phyloP scores from a whole-genome alignment of 2,113 vertebrate species.

The Myiopsitta monachus region DNA sequence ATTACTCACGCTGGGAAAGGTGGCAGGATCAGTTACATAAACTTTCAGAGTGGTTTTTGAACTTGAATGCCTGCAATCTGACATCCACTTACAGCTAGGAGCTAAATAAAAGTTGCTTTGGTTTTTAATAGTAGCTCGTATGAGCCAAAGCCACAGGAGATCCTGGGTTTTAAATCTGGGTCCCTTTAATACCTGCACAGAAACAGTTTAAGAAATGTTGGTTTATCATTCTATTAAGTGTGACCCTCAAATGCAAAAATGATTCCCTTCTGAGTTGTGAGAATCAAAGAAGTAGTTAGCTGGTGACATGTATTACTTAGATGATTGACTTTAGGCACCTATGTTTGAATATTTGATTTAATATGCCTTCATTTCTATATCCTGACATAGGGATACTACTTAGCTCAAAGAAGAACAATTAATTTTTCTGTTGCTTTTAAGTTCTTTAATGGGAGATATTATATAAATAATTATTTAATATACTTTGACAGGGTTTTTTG shows the following conservation, averaged over 20 bases:
- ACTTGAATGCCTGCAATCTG: background rate
- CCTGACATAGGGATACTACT: background rate
- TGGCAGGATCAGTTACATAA: background rate
- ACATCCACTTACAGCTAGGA: background rate
- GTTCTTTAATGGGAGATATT: slow-evolving; percentile 16
- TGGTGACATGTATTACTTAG: background rate
- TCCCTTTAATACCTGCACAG: background rate
- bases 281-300: background rate
- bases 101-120: background rate
- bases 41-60: background rate
- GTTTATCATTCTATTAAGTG: background rate
- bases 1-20: background rate
- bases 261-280: background rate
- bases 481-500: background rate
- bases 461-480: slow-evolving; percentile 39
- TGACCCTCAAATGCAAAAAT: background rate
- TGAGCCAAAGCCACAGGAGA: background rate
- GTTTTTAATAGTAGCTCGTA: background rate
- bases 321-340: background rate
- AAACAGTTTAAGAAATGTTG: background rate
- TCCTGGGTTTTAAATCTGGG: background rate
- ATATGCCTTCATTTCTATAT: slow-evolving; percentile 7
- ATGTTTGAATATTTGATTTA: background rate
- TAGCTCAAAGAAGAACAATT: slow-evolving; percentile 2
- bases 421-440: slow-evolving; percentile 30